phyloP scores from a whole-genome alignment of 35 echinoderm and acorn worm species.

The Ophioderma brevispina region DNA sequence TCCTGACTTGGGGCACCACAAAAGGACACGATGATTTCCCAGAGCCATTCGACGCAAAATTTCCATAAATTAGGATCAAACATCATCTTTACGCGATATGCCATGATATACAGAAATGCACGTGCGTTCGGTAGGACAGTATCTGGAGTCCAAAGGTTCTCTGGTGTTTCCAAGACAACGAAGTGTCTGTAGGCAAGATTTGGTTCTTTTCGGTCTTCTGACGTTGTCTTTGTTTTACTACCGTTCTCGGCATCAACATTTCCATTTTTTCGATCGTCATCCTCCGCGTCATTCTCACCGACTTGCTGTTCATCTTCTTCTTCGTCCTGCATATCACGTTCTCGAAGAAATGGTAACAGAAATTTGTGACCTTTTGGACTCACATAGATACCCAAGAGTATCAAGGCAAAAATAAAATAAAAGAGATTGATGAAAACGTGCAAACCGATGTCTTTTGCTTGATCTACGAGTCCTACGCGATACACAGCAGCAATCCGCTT shows the following conservation, averaged over 20 bases:
- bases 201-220: not conserved
- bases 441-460: conserved; percentile 4
- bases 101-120: conserved; percentile 60
- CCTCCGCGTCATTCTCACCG: not conserved
- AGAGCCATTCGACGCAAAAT: conserved; percentile 38
- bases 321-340: conserved; percentile 5
- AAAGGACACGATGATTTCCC: not conserved
- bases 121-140: conserved; percentile 1
- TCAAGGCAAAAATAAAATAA: conserved; percentile 30
- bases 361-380: not conserved
- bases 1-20: not conserved
- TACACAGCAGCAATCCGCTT: conserved; percentile 42
- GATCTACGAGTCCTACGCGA: conserved; percentile 43
- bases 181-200: conserved; percentile 23
- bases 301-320: not conserved
- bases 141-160: conserved; percentile 29
- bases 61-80: conserved; percentile 44
- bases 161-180: conserved; percentile 24
- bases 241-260: not conserved
- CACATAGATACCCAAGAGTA: conserved; percentile 1
- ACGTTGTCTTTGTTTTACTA: not conserved
- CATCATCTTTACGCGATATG: conserved; percentile 49
- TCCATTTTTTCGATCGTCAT: not conserved
- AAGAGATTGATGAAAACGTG: conserved; percentile 56
- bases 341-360: not conserved